Evolutionary conservation across 2,113 vertebrate species (phyloP).

Genomic region (Acrocephalus arundinaceus): DNA sequence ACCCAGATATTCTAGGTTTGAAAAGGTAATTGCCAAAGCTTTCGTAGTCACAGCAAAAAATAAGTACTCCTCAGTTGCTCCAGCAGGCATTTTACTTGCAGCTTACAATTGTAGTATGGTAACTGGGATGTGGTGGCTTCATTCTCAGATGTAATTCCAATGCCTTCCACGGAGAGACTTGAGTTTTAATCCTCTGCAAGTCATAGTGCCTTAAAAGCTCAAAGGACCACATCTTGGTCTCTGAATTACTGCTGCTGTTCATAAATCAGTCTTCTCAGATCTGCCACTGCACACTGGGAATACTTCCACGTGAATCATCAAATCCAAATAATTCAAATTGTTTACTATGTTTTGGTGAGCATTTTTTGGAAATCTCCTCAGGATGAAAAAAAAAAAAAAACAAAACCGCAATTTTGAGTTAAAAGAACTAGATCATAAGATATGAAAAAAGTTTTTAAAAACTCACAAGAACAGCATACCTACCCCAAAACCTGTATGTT

Average conservation of each 20-base stretch:
- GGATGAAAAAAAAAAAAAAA: not conserved
- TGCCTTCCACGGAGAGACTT: not conserved
- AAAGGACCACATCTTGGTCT: not conserved
- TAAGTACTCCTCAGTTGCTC: not conserved
- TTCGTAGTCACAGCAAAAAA: not conserved
- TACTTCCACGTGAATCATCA: not conserved
- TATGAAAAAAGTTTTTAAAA: not conserved
- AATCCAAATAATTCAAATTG: not conserved
- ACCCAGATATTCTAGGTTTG: not conserved
- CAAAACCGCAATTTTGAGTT: not conserved
- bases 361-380: not conserved
- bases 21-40: constrained; percentile 17
- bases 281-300: not conserved
- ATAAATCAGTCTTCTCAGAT: not conserved
- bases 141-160: not conserved
- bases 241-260: not conserved
- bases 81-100: not conserved
- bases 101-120: not conserved
- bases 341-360: not conserved
- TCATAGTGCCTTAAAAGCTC: not conserved
- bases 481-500: not conserved
- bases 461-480: not conserved
- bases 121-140: not conserved
- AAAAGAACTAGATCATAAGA: not conserved
- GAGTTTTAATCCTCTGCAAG: not conserved